These are phyloP conservation scores for Drosophila auraria DNA, from an alignment of 1,140 invertebrate genomes.

Conservation along the genomic window DNA sequence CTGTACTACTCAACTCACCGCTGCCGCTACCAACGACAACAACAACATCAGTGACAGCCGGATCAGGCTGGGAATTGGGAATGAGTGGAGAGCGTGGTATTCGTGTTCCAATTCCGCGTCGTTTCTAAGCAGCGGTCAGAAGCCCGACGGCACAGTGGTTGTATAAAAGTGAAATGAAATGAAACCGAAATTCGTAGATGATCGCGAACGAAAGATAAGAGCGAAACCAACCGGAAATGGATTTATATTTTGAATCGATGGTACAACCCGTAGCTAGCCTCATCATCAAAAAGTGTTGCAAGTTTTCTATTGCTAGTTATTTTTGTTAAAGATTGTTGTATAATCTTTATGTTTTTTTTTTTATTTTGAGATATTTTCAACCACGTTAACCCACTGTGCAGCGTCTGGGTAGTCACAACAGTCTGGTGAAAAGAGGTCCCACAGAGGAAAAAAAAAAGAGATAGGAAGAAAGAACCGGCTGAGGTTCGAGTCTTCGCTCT, in stretches of 20 bases:
- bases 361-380: not conserved
- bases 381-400: slow-evolving; percentile 26
- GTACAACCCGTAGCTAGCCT: not conserved
- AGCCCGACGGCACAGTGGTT: slow-evolving; percentile 60
- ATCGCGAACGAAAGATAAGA: slow-evolving; percentile 20
- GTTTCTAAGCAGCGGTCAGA: slow-evolving; percentile 50
- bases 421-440: slow-evolving; percentile 7
- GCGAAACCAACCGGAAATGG: slow-evolving; percentile 26
- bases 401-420: slow-evolving; percentile 6
- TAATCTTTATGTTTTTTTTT: not conserved
- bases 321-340: not conserved
- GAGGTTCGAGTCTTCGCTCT: slow-evolving; percentile 30
- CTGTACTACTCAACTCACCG: slow-evolving; percentile 73
- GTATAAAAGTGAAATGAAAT: slow-evolving; percentile 27
- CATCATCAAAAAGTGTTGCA: not conserved
- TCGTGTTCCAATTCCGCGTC: slow-evolving; percentile 49
- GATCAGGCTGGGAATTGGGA: slow-evolving; percentile 58
- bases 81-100: slow-evolving; percentile 55
- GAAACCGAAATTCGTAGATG: slow-evolving; percentile 30
- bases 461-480: slow-evolving; percentile 21
- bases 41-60: slow-evolving; percentile 56
- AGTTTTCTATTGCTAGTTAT: no score
- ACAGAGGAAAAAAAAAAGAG: not conserved
- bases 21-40: slow-evolving; percentile 56
- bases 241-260: not conserved